Evolutionary conservation across 2,888 invertebrate genomes (phyloP), one percentile per base, ranked within the genome.

Genomic region (Steinernema carpocapsae): DNA sequence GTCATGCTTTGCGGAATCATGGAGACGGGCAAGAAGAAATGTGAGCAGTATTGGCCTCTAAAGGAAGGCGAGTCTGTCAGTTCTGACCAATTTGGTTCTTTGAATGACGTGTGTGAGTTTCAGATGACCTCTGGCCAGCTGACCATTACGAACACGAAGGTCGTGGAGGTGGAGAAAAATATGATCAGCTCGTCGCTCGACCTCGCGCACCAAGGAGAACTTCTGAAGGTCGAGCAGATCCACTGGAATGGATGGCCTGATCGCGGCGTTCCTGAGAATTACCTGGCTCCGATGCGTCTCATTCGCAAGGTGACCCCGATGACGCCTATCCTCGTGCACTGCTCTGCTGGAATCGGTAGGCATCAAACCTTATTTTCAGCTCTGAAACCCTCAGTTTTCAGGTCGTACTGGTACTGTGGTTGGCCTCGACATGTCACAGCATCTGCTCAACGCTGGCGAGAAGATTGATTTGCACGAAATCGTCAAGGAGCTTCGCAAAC

Each of bases 381-480:
- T n/a, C 7, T 71, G 4, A n/a, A 32, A 42, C 26, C 10, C 10
- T 6, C n/a, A 17, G 48, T 45, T 56, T 10, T 79, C 80, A 56
- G 81, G 81, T 1, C 75, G 85, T 6, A 85, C 85, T 7, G 85
- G 85, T 1, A 84, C 85, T 1, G 81, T 84, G 26, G 82, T 84
- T 52, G 84, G 83, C 0, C 77, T 84, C 22, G 82, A 84, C 37
- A 76, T 83, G 43, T 79, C 78, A 24, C 73, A 78, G 24, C 75
- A 72, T 19, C 76, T 77, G 71, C 71, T 83, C 56, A 51, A 52
- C 32, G 75, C 73, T 6, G 82, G 81, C 24, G 80, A 81, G 71
- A 77, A 76, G 46, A 71, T 79, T 14, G 56, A 24, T 12, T 70
- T 79, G 77, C 71, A 51, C 37, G 74, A 76, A 4, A 74, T 82